phyloP scores from a whole-genome alignment of 2,888 invertebrate species.

The Drosophila paramelanica region DNA sequence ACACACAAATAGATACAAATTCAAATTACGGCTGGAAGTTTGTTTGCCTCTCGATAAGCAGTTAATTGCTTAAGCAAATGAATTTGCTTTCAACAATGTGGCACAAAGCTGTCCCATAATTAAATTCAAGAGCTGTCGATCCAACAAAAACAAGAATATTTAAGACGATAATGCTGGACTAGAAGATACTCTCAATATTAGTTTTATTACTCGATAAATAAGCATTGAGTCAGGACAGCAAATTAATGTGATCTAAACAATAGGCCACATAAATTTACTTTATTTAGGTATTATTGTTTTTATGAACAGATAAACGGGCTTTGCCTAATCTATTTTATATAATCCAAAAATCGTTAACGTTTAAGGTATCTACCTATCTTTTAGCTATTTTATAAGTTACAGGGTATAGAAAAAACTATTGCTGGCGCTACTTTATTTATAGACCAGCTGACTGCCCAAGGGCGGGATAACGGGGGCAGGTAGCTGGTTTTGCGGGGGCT shows the following conservation, averaged over 20 bases:
- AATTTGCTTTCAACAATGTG: slow-evolving; percentile 28
- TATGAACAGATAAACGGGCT: not conserved
- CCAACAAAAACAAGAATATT: slow-evolving; percentile 5
- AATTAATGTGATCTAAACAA: no score
- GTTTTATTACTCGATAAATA: not conserved
- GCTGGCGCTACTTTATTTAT: slow-evolving; percentile 36
- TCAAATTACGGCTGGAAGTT: slow-evolving; percentile 17
- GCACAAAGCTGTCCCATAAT: slow-evolving; percentile 17
- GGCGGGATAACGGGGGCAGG: not conserved
- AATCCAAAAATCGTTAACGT: not conserved
- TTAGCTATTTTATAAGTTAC: not conserved
- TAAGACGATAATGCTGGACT: not conserved
- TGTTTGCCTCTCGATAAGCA: slow-evolving; percentile 42
- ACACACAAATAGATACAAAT: slow-evolving; percentile 18
- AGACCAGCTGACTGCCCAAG: slow-evolving; percentile 10
- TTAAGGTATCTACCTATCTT: not conserved
- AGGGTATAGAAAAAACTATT: slow-evolving; percentile 15
- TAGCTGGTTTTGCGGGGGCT: slow-evolving; percentile 1
- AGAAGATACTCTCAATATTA: not conserved
- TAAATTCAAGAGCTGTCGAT: slow-evolving; percentile 16
- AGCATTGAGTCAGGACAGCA: no score
- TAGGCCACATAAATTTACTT: no score
- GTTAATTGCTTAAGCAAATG: slow-evolving; percentile 61
- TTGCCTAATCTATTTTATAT: not conserved
- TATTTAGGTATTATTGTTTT: not conserved